A percentile compares a stretch with the other conserved stretches of the same genome.
phyloP scores from a whole-genome alignment of 2,113 vertebrate species.

The Aix galericulata region DNA sequence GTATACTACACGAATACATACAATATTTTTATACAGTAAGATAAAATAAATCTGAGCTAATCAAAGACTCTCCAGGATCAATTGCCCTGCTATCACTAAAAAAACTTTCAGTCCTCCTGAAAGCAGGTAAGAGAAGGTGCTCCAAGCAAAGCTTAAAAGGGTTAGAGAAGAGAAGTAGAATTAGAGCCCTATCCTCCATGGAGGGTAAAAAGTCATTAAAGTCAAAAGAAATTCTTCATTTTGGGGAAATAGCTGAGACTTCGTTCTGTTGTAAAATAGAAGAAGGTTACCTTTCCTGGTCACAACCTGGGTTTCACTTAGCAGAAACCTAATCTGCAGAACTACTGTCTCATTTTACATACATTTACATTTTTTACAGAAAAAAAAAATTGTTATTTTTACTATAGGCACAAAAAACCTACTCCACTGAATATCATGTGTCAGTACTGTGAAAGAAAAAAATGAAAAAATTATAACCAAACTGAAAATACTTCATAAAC shows the following conservation, averaged over 20 bases:
- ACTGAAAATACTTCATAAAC: neutral
- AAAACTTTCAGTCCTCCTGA: neutral
- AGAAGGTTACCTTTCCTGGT: too few species aligned
- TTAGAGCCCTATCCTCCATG: too few species aligned
- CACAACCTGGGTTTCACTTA: too few species aligned
- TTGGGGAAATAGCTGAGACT: too few species aligned
- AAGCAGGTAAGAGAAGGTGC: neutral
- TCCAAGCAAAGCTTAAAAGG: neutral
- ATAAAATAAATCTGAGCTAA: neutral
- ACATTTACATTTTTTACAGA: too few species aligned
- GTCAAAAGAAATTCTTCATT: too few species aligned
- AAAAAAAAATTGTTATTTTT: neutral
- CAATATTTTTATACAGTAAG: neutral
- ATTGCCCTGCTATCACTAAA: neutral
- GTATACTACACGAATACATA: too few species aligned
- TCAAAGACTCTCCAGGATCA: neutral
- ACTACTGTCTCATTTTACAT: too few species aligned
- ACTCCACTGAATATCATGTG: neutral
- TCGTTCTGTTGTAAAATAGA: too few species aligned
- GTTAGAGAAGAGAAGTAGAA: neutral
- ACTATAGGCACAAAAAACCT: neutral
- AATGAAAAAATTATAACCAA: neutral
- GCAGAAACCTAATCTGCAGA: too few species aligned
- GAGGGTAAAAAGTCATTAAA: too few species aligned
- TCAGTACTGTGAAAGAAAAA: neutral